phyloP scores from a whole-genome alignment of 2,888 invertebrate genomes.

The Melolontha melolontha region DNA sequence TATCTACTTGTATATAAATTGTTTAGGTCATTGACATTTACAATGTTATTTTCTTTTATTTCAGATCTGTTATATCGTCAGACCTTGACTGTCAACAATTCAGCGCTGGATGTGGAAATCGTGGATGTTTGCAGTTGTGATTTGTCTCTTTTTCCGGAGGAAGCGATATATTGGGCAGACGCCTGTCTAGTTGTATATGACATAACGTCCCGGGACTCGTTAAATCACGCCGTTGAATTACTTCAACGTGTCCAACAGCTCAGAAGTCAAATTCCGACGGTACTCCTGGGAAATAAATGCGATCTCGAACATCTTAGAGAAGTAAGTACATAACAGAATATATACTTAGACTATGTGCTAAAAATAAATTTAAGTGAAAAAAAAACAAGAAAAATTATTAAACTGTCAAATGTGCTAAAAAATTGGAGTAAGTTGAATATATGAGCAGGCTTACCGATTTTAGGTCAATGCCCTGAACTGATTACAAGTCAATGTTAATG shows the following conservation, averaged over 20 bases:
- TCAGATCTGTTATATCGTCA: conserved; percentile 83
- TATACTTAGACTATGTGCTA: too few species aligned
- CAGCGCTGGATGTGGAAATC: conserved; percentile 80
- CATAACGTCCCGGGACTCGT: conserved; percentile 78
- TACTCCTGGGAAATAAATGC: conserved; percentile 82
- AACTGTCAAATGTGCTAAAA: background rate
- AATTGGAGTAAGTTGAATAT: background rate
- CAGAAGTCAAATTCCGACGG: conserved; percentile 68
- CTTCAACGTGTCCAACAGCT: conserved; percentile 70
- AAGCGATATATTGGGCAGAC: conserved; percentile 82
- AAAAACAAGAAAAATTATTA: too few species aligned
- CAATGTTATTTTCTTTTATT: conserved; percentile 60
- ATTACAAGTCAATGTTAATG: conserved; percentile 1
- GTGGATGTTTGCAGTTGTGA: conserved; percentile 82
- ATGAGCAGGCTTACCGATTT: background rate
- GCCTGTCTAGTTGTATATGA: conserved; percentile 83
- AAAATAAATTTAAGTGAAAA: too few species aligned
- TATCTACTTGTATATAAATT: too few species aligned
- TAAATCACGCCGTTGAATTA: conserved; percentile 76
- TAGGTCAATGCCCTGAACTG: conserved; percentile 6
- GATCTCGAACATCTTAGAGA: conserved; percentile 83
- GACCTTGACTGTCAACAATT: conserved; percentile 78
- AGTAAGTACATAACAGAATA: conserved; percentile 64
- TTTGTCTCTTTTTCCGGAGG: conserved; percentile 65
- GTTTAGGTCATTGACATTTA: background rate